phyloP scores from a whole-genome alignment of 2,113 vertebrate genomes.

The Chaetops frenatus region DNA sequence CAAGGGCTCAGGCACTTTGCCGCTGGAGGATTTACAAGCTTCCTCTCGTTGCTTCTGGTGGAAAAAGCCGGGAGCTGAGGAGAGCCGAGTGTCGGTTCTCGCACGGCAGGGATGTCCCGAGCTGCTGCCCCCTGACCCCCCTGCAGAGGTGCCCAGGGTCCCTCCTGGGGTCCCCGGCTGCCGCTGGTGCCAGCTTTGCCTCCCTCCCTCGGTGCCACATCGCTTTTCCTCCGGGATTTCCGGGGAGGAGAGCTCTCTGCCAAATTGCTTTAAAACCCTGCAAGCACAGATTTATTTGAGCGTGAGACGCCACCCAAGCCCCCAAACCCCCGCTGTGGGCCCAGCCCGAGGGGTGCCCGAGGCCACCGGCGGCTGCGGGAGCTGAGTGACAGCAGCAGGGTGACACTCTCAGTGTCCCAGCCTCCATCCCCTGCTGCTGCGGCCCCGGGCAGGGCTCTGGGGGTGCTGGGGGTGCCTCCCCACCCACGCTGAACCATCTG shows the following conservation, averaged over 20 bases:
- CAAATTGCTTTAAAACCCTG: not conserved
- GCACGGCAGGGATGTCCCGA: not conserved
- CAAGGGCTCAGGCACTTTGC: not conserved
- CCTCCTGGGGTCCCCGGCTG: not conserved
- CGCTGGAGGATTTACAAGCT: not conserved
- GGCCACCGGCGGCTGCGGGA: not conserved
- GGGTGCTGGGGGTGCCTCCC: not conserved
- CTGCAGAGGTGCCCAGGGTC: fast-evolving
- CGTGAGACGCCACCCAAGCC: fast-evolving
- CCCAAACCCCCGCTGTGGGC: not conserved
- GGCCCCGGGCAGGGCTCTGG: not conserved
- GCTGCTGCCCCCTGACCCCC: fast-evolving
- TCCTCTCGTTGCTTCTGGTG: not conserved
- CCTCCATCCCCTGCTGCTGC: not conserved
- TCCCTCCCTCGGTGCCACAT: not conserved
- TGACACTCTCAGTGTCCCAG: fast-evolving
- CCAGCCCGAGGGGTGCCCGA: not conserved
- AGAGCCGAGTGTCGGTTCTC: fast-evolving
- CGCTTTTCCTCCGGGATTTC: not conserved
- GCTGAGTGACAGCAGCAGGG: not conserved
- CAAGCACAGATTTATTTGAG: too few species aligned
- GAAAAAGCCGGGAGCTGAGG: not conserved
- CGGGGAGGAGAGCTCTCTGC: not conserved
- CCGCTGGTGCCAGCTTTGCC: not conserved
- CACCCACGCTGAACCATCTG: not conserved